A percentile compares a stretch with the other conserved stretches of the same genome.
phyloP scores from a whole-genome alignment of 2,888 invertebrate genomes.

The Brachypalpus laphriformis region DNA sequence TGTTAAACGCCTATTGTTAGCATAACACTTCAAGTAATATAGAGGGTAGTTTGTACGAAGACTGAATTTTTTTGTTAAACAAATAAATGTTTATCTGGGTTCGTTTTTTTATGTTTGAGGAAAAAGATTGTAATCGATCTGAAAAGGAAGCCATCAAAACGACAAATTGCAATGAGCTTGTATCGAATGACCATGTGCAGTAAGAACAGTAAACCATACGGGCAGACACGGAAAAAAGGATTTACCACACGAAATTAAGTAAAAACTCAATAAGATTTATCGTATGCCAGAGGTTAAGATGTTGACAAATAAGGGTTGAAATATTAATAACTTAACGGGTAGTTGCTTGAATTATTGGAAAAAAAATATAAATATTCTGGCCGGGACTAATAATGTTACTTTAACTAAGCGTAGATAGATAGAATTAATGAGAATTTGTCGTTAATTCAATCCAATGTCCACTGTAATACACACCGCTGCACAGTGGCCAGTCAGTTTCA shows the following conservation, averaged over 20 bases:
- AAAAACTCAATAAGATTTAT: conserved; percentile 52
- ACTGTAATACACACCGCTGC: too few relatives aligned
- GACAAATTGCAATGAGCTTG: conserved; percentile 73
- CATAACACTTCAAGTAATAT: background rate
- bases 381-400: too few relatives aligned
- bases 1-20: conserved; percentile 73
- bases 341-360: background rate
- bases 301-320: conserved; percentile 26
- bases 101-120: conserved; percentile 34
- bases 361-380: background rate
- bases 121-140: conserved; percentile 81
- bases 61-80: conserved; percentile 30
- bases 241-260: conserved; percentile 64
- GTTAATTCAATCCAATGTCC: too few relatives aligned
- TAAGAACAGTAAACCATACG: conserved; percentile 37
- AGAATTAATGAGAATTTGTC: too few relatives aligned
- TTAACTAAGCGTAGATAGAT: too few relatives aligned
- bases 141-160: conserved; percentile 83
- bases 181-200: conserved; percentile 64
- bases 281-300: conserved; percentile 35
- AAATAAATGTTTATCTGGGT: conserved; percentile 65
- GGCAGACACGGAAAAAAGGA: conserved; percentile 55
- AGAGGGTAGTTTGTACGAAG: conserved; percentile 26
- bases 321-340: conserved; percentile 7
- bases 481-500: too few relatives aligned